Percentiles rank a stretch among this genome's conserved stretches.
Conservation (phyloP, 1,140 invertebrate species). For the Phenacoccus solenopsis region DNA sequence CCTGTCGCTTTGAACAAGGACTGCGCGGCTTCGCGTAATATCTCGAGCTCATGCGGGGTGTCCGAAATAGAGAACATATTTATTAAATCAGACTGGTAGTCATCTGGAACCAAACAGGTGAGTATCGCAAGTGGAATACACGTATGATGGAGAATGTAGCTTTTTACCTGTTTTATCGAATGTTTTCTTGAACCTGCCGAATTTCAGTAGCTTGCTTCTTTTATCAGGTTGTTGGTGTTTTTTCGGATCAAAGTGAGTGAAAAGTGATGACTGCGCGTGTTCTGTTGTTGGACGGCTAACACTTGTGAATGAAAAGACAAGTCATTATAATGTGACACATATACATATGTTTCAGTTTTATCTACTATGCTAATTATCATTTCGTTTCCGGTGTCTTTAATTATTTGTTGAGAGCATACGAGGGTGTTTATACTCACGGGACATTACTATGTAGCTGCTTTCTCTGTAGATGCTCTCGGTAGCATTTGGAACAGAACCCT, state of each 20-base stretch:
- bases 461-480: conserved; percentile 51
- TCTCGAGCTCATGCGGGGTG: conserved; percentile 40
- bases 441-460: conserved; percentile 40
- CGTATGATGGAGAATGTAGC: background rate
- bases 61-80: conserved; percentile 28
- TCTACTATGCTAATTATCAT: background rate
- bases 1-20: conserved; percentile 45
- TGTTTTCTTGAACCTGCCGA: conserved; percentile 63
- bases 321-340: background rate
- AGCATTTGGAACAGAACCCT: conserved; percentile 90
- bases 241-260: conserved; percentile 31
- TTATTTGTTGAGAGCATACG: background rate
- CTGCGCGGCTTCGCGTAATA: conserved; percentile 53
- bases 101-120: conserved; percentile 29
- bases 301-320: background rate
- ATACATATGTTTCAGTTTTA: background rate
- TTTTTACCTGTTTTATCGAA: conserved; percentile 43
- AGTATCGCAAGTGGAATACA: background rate
- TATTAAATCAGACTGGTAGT: conserved; percentile 41
- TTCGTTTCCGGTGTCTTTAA: background rate
- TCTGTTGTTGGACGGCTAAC: background rate
- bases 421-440: conserved; percentile 20
- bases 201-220: conserved; percentile 61
- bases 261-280: background rate
- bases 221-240: conserved; percentile 74